These are phyloP conservation scores for Tetraodon nigroviridis DNA, from an alignment of 2,113 vertebrate species.

Conservation along the genomic window DNA sequence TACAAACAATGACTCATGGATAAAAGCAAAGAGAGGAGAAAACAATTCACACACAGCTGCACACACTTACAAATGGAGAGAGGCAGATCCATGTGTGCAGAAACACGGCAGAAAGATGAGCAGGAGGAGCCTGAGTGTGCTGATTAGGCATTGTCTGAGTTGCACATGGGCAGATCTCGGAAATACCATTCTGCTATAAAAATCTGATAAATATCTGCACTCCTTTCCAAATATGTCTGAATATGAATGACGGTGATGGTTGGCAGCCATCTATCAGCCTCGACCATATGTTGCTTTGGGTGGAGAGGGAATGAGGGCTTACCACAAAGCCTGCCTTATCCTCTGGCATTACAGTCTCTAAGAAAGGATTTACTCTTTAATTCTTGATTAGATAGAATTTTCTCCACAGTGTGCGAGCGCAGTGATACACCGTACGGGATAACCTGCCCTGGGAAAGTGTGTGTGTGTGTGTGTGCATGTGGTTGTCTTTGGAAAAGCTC, in stretches of 20 bases:
- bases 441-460: constrained; percentile 46
- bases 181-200: constrained; percentile 7
- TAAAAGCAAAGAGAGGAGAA: constrained; percentile 32
- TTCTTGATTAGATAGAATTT: constrained; percentile 81
- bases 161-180: constrained; percentile 21
- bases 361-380: constrained; percentile 81
- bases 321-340: constrained; percentile 78
- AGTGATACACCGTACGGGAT: constrained; percentile 58
- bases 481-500: neutral
- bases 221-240: constrained; percentile 50
- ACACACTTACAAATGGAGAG: constrained; percentile 37
- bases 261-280: constrained; percentile 62
- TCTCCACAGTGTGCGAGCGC: constrained; percentile 56
- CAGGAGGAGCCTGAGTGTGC: neutral
- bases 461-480: constrained; percentile 10
- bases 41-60: constrained; percentile 42
- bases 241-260: constrained; percentile 60
- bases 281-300: constrained; percentile 75
- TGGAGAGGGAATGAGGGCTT: constrained; percentile 66
- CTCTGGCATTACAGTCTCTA: constrained; percentile 74
- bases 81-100: constrained; percentile 7
- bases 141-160: constrained; percentile 21
- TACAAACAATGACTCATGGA: constrained; percentile 48
- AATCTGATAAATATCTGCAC: constrained; percentile 19
- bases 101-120: constrained; percentile 5